Percentiles rank a stretch among this genome's conserved stretches.
phyloP scores from a whole-genome alignment of 1,140 invertebrate genomes.

The Meloidogyne chitwoodi region DNA sequence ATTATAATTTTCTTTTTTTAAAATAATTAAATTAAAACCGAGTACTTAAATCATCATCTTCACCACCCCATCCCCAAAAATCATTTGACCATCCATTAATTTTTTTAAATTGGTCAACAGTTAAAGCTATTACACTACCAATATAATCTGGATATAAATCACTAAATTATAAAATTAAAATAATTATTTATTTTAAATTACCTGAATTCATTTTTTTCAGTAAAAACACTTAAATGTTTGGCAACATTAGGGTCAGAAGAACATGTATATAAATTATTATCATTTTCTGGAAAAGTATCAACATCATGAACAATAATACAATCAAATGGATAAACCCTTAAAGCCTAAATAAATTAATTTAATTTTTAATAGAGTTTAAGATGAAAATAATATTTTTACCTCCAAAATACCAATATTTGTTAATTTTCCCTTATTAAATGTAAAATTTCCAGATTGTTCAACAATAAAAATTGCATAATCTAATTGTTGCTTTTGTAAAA shows the following conservation, averaged over 20 bases:
- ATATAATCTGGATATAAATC: slow-evolving; percentile 61
- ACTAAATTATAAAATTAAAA: background rate
- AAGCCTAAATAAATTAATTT: slow-evolving; percentile 67
- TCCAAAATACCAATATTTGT: background rate
- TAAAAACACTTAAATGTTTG: background rate
- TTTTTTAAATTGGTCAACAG: slow-evolving; percentile 67
- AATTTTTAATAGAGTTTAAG: too few species aligned
- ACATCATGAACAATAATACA: slow-evolving; percentile 62
- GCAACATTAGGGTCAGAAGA: slow-evolving; percentile 40
- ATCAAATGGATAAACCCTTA: slow-evolving; percentile 23
- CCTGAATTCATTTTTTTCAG: background rate
- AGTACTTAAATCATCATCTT: slow-evolving; percentile 39
- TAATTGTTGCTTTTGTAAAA: slow-evolving; percentile 64
- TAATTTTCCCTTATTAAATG: background rate
- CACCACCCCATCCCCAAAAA: slow-evolving; percentile 71
- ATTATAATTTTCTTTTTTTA: background rate
- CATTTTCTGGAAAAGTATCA: slow-evolving; percentile 82
- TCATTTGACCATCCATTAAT: slow-evolving; percentile 86
- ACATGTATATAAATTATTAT: slow-evolving; percentile 82
- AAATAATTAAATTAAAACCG: slow-evolving; percentile 24
- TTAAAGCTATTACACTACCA: slow-evolving; percentile 68
- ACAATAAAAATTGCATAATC: slow-evolving; percentile 86
- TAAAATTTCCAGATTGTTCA: slow-evolving; percentile 70
- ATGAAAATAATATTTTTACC: slow-evolving; percentile 14
- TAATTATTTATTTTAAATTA: background rate